phyloP scores from a whole-genome alignment of 2,797 vertebrate genomes.

The Bovichtus diacanthus region DNA sequence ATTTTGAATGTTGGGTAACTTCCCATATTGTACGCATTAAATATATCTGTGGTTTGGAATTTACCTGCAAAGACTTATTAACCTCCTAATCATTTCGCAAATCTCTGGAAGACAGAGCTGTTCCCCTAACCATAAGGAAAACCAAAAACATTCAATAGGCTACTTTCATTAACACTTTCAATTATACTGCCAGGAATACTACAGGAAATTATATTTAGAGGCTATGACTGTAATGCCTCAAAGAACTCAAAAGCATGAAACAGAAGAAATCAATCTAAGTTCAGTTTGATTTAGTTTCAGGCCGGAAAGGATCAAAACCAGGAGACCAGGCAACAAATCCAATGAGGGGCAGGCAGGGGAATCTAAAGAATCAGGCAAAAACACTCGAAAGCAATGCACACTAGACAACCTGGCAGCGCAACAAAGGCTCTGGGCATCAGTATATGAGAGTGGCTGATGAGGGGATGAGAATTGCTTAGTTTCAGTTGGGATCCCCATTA shows the following conservation, averaged over 20 bases:
- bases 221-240: not conserved
- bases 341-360: not conserved
- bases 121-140: slow-evolving; percentile 3
- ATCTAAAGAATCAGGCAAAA: not conserved
- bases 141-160: not conserved
- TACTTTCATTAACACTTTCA: slow-evolving; percentile 15
- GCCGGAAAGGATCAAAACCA: not conserved
- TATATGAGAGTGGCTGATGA: not conserved
- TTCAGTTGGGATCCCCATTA: too few relatives aligned
- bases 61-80: slow-evolving; percentile 23
- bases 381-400: not conserved
- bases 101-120: slow-evolving; percentile 22
- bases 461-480: too few relatives aligned
- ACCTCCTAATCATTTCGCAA: not conserved
- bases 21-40: not conserved
- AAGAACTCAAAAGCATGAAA: not conserved
- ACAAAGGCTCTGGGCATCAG: not conserved
- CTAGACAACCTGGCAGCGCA: not conserved
- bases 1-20: slow-evolving; percentile 40
- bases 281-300: not conserved
- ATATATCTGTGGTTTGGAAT: slow-evolving; percentile 43
- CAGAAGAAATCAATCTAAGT: not conserved
- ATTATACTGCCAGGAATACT: not conserved
- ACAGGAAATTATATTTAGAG: not conserved
- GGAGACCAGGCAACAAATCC: not conserved